Conservation (phyloP, 2,113 vertebrate genomes). For the Elephas maximus region DNA sequence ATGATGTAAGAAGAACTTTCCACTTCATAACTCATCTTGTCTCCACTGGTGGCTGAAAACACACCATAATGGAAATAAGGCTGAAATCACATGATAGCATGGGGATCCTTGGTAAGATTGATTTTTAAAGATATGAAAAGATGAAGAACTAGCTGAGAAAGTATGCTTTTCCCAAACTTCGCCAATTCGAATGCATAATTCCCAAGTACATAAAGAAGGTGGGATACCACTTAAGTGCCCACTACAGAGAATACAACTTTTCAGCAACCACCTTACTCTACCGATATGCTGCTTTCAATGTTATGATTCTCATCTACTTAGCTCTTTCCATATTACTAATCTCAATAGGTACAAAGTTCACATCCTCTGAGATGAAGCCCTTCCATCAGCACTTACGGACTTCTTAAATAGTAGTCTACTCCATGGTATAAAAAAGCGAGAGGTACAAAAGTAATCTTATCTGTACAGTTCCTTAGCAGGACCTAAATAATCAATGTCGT, state of each 20-base stretch:
- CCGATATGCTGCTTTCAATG: constrained; percentile 20
- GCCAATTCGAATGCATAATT: constrained; percentile 26
- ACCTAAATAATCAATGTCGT: neutral
- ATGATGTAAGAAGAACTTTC: constrained; percentile 69
- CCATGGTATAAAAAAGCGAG: neutral
- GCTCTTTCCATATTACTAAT: neutral
- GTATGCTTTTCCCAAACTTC: neutral
- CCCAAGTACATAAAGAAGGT: neutral
- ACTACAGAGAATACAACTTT: neutral
- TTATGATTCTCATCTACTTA: neutral
- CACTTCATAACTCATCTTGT: constrained; percentile 31
- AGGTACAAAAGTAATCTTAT: neutral
- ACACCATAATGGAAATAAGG: constrained; percentile 63
- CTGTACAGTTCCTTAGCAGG: neutral
- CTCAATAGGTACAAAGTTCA: constrained; percentile 1
- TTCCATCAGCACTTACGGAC: neutral
- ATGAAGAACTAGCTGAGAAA: constrained; percentile 73
- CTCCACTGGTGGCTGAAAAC: constrained; percentile 67
- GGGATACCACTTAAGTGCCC: neutral
- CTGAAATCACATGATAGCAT: constrained; percentile 32
- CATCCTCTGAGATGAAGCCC: constrained; percentile 2
- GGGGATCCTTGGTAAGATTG: constrained; percentile 42
- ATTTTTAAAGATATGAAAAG: constrained; percentile 67
- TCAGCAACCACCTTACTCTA: neutral
- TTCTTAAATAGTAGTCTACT: neutral